Evolutionary conservation across 2,797 vertebrate species (phyloP).

Genomic region (Schizothorax lantsangensis): DNA sequence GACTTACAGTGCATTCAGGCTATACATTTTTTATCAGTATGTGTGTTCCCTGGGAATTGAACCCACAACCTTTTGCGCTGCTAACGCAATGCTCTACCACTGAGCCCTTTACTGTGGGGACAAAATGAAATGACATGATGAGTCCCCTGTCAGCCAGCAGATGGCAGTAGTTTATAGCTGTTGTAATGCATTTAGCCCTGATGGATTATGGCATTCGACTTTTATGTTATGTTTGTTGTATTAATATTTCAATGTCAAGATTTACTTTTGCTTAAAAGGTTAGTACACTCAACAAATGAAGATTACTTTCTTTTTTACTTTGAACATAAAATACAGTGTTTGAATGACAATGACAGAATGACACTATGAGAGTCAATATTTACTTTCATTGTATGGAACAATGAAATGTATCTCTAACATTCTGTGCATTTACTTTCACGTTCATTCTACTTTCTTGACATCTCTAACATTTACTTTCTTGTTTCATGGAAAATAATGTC

Average conservation of each 20-base stretch:
- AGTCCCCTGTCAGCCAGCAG: slow-evolving; percentile 36
- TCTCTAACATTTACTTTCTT: neutral
- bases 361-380: neutral
- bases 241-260: neutral
- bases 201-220: neutral
- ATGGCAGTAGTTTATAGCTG: slow-evolving; percentile 42
- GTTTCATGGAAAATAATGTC: neutral
- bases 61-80: too few relatives aligned
- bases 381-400: neutral
- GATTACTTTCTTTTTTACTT: neutral
- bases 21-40: too few relatives aligned
- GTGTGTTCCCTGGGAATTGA: too few relatives aligned
- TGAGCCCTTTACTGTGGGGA: neutral
- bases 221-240: neutral
- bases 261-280: neutral
- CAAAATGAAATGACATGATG: neutral
- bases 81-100: too few relatives aligned
- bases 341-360: neutral
- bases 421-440: neutral
- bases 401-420: neutral
- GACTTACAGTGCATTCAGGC: too few relatives aligned
- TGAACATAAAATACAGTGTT: neutral
- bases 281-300: neutral
- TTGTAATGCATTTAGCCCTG: neutral
- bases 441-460: neutral